Percentiles rank a stretch among this genome's conserved stretches.
phyloP scores from a whole-genome alignment of 2,113 vertebrate genomes.

The Oncorhynchus keta region DNA sequence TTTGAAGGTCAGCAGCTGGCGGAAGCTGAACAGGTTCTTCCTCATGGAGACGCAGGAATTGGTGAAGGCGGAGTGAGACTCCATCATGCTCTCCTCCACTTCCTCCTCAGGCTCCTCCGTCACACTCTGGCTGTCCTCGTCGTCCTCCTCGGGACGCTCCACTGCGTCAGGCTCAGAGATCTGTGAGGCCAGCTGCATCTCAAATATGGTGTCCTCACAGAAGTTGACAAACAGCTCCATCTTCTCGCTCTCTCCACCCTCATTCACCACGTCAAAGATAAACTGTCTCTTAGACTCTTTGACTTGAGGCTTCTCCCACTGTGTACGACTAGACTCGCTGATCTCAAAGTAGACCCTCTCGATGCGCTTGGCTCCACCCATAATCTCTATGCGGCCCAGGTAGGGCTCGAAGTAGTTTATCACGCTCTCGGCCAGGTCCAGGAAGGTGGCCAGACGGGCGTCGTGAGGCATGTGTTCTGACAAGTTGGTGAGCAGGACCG shows the following conservation, averaged over 20 bases:
- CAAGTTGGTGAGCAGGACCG: constrained; percentile 91
- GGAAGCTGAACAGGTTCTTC: constrained; percentile 78
- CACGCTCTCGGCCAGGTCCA: constrained; percentile 90
- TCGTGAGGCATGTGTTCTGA: constrained; percentile 98
- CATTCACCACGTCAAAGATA: constrained; percentile 98
- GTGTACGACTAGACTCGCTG: constrained; percentile 93
- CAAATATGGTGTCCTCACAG: constrained; percentile 98
- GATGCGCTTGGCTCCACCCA: constrained; percentile 96
- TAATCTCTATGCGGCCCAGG: constrained; percentile 95
- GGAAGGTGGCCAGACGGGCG: constrained; percentile 87
- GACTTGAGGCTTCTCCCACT: constrained; percentile 98
- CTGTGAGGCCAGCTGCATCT: constrained; percentile 96
- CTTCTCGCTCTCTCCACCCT: constrained; percentile 96
- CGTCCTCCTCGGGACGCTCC: constrained; percentile 83
- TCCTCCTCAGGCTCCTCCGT: constrained; percentile 76
- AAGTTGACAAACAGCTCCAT: constrained; percentile 99
- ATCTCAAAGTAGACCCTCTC: constrained; percentile 98
- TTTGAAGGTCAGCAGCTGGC: constrained; percentile 83
- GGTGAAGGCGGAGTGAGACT: constrained; percentile 88
- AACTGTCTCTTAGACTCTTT: constrained; percentile 98
- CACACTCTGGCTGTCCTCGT: constrained; percentile 71
- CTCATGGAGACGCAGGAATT: constrained; percentile 83
- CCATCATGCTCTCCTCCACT: constrained; percentile 75
- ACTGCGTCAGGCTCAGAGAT: constrained; percentile 90
- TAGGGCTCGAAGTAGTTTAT: constrained; percentile 96